Evolutionary conservation across 2,797 vertebrate genomes (phyloP), one percentile per base, ranked within the genome.

Genomic region (Lepilemur septentrionalis): DNA sequence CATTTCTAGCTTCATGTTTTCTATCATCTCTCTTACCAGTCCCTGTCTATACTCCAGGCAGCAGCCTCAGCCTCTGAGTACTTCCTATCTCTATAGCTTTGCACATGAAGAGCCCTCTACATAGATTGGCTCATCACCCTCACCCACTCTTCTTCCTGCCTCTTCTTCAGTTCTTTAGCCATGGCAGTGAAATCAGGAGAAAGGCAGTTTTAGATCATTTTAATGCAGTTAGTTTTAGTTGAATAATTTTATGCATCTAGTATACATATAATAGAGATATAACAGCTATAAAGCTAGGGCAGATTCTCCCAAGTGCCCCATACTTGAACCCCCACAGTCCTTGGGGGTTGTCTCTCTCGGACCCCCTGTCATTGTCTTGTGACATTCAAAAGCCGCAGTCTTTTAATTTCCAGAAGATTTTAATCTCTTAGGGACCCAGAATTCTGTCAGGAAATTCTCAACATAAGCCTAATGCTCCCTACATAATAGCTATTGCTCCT

Each of bases 391-490:
- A 12, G 6, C 43, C 32, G 57, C 7, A 57, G 5, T 81, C 61
- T 90, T 95, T 85, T 65, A 88, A 84, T 80, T 41, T 65, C 23
- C 32, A 76, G n/a, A 91, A 57, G 25, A 63, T 55, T 89, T 79
- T 92, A 70, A 73, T 23, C 52, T 72, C 65, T 41, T 89, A n/a
- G 48, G 18, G 50, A 88, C 18, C 38, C 92, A 87, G 5, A 70
- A 65, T 8, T 59, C 43, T 91, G 18, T 92, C 50, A 76, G 35
- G 14, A 65, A 46, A 70, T 43, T 41, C 30, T 91, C 52, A 57
- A 41, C 7, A n/a, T 84, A 52, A 91, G 50, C 43, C 83, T 89
- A 82, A 48, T 79, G 13, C 13, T 93, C 76, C 48, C 48, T 11
- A 61, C 65, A 90, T 48, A 89, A 88, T 38, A 92, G 55, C 30